Evolutionary conservation across 2,113 vertebrate species (phyloP).

Genomic region (Mobula birostris): DNA sequence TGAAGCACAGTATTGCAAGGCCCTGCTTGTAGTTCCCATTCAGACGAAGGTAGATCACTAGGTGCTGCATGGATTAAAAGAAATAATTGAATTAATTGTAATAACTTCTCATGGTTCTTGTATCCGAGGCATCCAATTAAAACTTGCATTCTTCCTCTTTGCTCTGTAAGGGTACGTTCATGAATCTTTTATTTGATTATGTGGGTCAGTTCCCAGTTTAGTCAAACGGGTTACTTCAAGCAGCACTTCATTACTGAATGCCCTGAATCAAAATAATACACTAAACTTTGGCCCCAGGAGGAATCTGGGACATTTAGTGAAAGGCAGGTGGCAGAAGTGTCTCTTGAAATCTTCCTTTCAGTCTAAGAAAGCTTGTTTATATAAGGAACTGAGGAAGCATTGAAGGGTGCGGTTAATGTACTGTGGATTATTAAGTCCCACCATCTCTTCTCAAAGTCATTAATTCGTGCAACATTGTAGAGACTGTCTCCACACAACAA

Average conservation of each 20-base stretch:
- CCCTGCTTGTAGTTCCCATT: background rate
- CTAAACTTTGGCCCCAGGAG: background rate
- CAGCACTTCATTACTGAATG: background rate
- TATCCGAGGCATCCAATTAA: background rate
- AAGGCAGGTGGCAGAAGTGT: background rate
- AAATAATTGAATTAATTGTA: slow-evolving; percentile 1
- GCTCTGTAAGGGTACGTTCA: background rate
- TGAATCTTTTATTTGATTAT: background rate
- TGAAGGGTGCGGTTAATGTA: background rate
- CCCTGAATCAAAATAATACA: background rate
- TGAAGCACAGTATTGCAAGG: background rate
- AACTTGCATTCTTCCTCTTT: background rate
- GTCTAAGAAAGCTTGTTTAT: background rate
- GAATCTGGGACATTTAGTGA: background rate
- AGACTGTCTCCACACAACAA: background rate
- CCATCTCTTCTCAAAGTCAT: background rate
- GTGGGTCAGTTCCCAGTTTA: background rate
- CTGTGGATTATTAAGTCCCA: background rate
- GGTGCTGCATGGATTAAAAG: background rate
- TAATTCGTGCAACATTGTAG: background rate
- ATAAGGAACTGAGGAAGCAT: background rate
- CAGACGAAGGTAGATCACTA: background rate
- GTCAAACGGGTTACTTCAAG: background rate
- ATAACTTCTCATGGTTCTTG: background rate
- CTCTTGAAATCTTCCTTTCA: slow-evolving; percentile 6